Percentiles rank a stretch among this genome's conserved stretches.
Evolutionary conservation across 2,797 vertebrate species (phyloP).

Genomic region (Lutjanus argentimaculatus): DNA sequence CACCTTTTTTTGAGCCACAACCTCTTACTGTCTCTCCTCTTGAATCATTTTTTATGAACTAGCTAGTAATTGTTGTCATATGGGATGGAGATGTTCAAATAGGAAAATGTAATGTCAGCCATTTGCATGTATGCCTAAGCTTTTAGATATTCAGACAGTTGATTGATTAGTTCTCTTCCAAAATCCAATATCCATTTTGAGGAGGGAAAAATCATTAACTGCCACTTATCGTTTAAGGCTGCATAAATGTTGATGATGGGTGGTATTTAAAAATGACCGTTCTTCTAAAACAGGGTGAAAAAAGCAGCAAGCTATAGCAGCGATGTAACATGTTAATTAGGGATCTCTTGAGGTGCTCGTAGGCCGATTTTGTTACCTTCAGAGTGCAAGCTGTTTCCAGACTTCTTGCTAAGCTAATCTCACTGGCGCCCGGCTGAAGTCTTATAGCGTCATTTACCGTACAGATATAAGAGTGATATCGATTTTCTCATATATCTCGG

Average conservation of each 20-base stretch:
- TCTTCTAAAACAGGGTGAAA: not conserved
- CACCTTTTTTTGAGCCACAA: not conserved
- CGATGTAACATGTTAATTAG: not conserved
- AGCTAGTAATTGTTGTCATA: not conserved
- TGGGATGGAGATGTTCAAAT: not conserved
- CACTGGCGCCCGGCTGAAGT: not conserved
- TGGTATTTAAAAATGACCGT: not conserved
- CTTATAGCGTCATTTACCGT: not conserved
- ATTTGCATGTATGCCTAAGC: not conserved
- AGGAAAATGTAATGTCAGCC: not conserved
- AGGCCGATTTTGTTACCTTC: too few relatives aligned
- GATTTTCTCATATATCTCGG: not conserved
- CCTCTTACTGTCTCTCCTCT: constrained; percentile 1
- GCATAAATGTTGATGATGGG: not conserved
- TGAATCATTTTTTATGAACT: constrained; percentile 7
- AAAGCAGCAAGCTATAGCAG: not conserved
- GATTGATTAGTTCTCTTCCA: constrained; percentile 16
- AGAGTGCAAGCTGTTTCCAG: not conserved
- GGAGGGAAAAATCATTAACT: constrained; percentile 6
- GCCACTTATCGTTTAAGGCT: not conserved
- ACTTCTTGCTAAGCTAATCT: not conserved
- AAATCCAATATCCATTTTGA: not conserved
- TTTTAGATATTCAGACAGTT: constrained; percentile 11
- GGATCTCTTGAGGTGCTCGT: not conserved
- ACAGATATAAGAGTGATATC: not conserved